A percentile compares a stretch with the other conserved stretches of the same genome.
Evolutionary conservation across 2,888 invertebrate species (phyloP).

Genomic region (Amblyteles armatorius): DNA sequence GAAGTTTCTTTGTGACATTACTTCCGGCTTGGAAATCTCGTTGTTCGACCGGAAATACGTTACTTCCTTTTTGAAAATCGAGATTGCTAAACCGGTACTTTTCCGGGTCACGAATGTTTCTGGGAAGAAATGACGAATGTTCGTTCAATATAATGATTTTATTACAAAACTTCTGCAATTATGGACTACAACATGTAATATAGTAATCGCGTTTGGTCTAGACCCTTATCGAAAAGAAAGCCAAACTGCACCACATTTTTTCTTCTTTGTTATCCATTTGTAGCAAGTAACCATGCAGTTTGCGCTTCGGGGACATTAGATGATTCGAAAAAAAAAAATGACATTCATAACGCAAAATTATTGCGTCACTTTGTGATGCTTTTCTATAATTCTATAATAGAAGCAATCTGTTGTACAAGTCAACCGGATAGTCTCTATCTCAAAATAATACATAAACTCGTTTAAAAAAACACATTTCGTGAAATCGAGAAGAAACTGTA

Average conservation of each 20-base stretch:
- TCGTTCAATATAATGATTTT: constrained; percentile 83
- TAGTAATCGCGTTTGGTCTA: constrained; percentile 84
- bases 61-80: too few relatives aligned
- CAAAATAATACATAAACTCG: constrained; percentile 33
- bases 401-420: constrained; percentile 27
- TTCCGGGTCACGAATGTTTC: constrained; percentile 11
- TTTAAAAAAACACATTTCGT: not conserved
- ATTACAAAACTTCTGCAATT: constrained; percentile 84
- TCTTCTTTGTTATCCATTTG: constrained; percentile 71
- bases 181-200: constrained; percentile 84
- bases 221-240: constrained; percentile 81
- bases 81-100: not conserved
- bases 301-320: constrained; percentile 75
- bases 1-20: too few relatives aligned
- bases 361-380: constrained; percentile 49
- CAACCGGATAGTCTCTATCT: constrained; percentile 27
- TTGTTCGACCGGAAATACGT: too few relatives aligned
- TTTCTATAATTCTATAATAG: constrained; percentile 9
- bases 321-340: constrained; percentile 28
- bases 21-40: too few relatives aligned
- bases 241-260: constrained; percentile 80
- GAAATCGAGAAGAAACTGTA: constrained; percentile 17
- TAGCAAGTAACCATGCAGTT: constrained; percentile 72
- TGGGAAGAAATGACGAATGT: constrained; percentile 15
- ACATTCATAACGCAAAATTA: constrained; percentile 44